A percentile compares a stretch with the other conserved stretches of the same genome.
phyloP scores from a whole-genome alignment of 2,888 invertebrate species.

The Dicranocentrus wangi region DNA sequence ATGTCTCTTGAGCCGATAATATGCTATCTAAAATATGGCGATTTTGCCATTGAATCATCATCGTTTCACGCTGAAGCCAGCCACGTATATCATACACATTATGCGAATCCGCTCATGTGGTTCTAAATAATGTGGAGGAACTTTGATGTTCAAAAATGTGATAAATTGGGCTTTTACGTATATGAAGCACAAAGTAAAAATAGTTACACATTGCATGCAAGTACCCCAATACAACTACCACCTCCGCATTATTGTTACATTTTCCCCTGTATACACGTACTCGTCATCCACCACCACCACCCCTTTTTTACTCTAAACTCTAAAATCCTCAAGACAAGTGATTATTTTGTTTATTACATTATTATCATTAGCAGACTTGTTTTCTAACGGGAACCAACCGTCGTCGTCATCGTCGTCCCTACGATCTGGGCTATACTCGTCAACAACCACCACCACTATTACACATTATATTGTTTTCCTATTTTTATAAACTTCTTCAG shows the following conservation, averaged over 20 bases:
- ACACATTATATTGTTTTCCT: too few relatives aligned
- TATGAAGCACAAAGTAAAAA: neutral
- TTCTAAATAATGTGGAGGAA: too few relatives aligned
- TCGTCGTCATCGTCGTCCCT: too few relatives aligned
- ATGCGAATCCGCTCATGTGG: too few relatives aligned
- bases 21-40: slow-evolving; percentile 17
- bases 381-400: slow-evolving; percentile 35
- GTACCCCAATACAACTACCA: neutral
- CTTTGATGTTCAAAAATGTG: too few relatives aligned
- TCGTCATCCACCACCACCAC: neutral
- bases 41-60: slow-evolving; percentile 11
- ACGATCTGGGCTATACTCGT: too few relatives aligned
- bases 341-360: slow-evolving; percentile 26
- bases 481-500: too few relatives aligned
- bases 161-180: neutral
- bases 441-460: too few relatives aligned
- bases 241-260: too few relatives aligned
- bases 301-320: slow-evolving; percentile 4
- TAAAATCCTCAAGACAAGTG: slow-evolving; percentile 33
- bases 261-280: neutral
- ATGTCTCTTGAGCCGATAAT: slow-evolving; percentile 22
- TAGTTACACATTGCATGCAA: neutral
- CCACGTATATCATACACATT: too few relatives aligned
- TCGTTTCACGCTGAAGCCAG: too few relatives aligned
- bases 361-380: slow-evolving; percentile 40